These are phyloP conservation scores for Brevipalpus yothersi DNA, from an alignment of 1,140 invertebrate species.

Conservation along the genomic window DNA sequence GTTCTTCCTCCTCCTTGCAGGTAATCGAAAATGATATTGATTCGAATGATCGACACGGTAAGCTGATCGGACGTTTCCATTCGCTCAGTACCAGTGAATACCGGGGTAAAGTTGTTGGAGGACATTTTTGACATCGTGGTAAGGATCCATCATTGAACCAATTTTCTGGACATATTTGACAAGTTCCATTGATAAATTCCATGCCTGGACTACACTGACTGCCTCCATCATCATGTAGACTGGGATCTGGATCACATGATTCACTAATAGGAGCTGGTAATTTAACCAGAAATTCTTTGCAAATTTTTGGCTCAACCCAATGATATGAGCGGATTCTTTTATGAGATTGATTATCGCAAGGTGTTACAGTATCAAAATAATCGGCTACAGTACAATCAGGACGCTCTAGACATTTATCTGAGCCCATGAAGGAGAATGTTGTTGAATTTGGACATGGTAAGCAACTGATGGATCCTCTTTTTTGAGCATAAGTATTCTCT, in stretches of 20 bases:
- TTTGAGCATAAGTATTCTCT: constrained; percentile 21
- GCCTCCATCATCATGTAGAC: background rate
- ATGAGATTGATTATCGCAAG: constrained; percentile 23
- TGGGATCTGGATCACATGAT: background rate
- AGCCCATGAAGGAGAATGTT: constrained; percentile 22
- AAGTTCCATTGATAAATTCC: constrained; percentile 20
- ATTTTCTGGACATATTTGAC: constrained; percentile 21
- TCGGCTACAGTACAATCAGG: constrained; percentile 28
- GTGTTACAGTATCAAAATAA: constrained; percentile 27
- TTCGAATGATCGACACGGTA: background rate
- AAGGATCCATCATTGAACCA: constrained; percentile 20
- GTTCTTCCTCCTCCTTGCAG: background rate
- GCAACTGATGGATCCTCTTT: constrained; percentile 23
- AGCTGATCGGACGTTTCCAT: constrained; percentile 21
- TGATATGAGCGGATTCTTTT: constrained; percentile 24
- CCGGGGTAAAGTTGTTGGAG: constrained; percentile 26
- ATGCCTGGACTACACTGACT: constrained; percentile 29
- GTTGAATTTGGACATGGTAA: constrained; percentile 20
- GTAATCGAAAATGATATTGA: background rate
- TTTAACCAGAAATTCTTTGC: constrained; percentile 17
- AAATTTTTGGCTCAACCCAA: constrained; percentile 31
- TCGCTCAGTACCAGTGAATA: constrained; percentile 25
- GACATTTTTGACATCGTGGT: constrained; percentile 24
- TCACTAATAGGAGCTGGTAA: background rate
- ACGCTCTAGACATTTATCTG: constrained; percentile 22